phyloP scores from a whole-genome alignment of 2,888 invertebrate species.

The Seira ritae region DNA sequence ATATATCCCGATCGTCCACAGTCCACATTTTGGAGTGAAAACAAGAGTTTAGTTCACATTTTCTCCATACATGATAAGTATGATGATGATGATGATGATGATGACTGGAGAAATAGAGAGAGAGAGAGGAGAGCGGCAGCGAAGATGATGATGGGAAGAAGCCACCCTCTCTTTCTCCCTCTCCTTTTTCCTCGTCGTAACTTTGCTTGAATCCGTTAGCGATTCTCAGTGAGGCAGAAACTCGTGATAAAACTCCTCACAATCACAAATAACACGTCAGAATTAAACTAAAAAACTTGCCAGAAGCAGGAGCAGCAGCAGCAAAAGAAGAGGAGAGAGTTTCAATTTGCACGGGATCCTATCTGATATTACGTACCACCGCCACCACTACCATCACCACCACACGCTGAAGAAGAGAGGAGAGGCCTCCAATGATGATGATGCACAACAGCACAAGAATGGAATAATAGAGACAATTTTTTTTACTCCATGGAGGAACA shows the following conservation, averaged over 20 bases:
- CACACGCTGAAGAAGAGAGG: no score
- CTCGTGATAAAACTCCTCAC: conserved; percentile 73
- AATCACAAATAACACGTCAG: conserved; percentile 74
- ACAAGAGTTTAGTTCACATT: not conserved
- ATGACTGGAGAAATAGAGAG: not conserved
- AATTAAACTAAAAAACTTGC: conserved; percentile 74
- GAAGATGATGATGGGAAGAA: not conserved
- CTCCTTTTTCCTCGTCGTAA: conserved; percentile 33
- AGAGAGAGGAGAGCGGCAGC: not conserved
- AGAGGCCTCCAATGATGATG: conserved; percentile 6
- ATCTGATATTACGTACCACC: conserved; percentile 56
- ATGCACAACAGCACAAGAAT: no score
- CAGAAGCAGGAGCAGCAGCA: conserved; percentile 45
- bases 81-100: conserved; percentile 10
- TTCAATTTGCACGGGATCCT: conserved; percentile 72
- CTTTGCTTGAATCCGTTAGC: conserved; percentile 73
- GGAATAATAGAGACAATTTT: no score
- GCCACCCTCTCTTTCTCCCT: conserved; percentile 8
- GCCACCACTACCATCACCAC: no score
- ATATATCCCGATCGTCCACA: no score
- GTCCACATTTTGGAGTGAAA: no score
- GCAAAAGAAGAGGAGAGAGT: conserved; percentile 49
- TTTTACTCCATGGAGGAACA: no score
- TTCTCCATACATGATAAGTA: no score
- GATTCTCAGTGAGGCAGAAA: conserved; percentile 74